Conservation (phyloP, 1,140 invertebrate genomes). For the Physella acuta region DNA sequence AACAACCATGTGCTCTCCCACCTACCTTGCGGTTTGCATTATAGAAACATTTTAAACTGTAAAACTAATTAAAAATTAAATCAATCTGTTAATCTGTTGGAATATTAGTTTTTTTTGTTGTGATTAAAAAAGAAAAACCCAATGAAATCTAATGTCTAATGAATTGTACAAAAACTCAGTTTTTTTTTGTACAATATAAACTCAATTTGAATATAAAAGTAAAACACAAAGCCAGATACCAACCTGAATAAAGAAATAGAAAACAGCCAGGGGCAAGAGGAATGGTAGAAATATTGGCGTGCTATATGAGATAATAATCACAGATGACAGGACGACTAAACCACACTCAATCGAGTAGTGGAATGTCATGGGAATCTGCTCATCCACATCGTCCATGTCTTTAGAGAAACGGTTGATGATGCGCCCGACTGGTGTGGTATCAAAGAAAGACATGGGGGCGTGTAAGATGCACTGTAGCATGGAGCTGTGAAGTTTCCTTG, state of each 20-base stretch:
- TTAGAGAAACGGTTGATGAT: conserved; percentile 68
- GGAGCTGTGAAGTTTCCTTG: conserved; percentile 73
- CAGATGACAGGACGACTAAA: conserved; percentile 79
- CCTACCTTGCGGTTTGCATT: no score
- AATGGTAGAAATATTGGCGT: conserved; percentile 84
- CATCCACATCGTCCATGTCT: conserved; percentile 62
- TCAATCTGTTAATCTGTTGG: no score
- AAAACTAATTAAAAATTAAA: no score
- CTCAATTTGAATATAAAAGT: no score
- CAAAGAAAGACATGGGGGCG: conserved; percentile 68
- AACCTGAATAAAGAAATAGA: conserved; percentile 86
- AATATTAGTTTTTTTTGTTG: no score
- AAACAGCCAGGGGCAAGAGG: conserved; percentile 78
- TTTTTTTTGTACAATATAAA: no score
- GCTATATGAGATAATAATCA: conserved; percentile 86
- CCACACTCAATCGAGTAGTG: conserved; percentile 47
- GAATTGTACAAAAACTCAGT: no score
- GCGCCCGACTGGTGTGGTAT: conserved; percentile 68
- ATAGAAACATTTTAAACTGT: no score
- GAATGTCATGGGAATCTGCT: conserved; percentile 48
- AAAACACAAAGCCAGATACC: no score
- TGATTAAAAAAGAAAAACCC: no score
- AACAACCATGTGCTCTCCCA: no score
- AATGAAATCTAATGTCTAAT: no score
- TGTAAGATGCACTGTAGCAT: conserved; percentile 68